Evolutionary conservation across 1,140 invertebrate genomes (phyloP), one percentile per base, ranked within the genome.

Genomic region (Cardiocondyla obscurior): DNA sequence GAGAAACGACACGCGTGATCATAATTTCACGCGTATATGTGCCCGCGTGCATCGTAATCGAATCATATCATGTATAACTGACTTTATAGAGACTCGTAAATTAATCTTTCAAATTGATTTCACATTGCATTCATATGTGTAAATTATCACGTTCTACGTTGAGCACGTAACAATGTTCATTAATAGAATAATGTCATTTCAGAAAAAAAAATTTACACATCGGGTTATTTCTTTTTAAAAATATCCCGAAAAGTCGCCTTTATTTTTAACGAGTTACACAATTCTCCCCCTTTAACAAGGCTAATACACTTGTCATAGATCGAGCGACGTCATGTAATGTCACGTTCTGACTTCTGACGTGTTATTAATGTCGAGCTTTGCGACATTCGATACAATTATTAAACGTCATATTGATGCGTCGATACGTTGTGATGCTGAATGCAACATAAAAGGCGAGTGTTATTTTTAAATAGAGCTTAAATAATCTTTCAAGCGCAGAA

Each of bases 281-380:
- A n/a, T n/a, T n/a, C n/a, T n/a, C 83, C 87, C 88, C 83, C 88
- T 86, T 88, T 94, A 93, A 93, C 92, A 92, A 94, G 91, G 91
- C 91, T 92, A 93, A 93, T 94, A 90, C 83, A 85, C 86, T 85
- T 88, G 90, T 91, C 91, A 91, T 81, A 69, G 82, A 79, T 82
- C 73, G 84, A 83, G 64, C 49, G 46, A 83, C 30, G 22, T 30
- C 55, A 84, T 64, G 51, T 67, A 28, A 76, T 62, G 60, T 88
- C 90, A 85, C 87, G 89, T 91, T 88, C 89, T 76, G 76, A 64
- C 57, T 76, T 74, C 25, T 64, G 81, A 82, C 82, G 90, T 87
- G 90, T 91, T 92, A 93, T 93, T 93, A 93, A 92, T 87, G 92
- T 93, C 91, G 88, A 84, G 90, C 88, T 90, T 91, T 85, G 62